Base-by-base conservation (phyloP, 2,888 invertebrate genomes). In the Athripsodes cinereus region DNA sequence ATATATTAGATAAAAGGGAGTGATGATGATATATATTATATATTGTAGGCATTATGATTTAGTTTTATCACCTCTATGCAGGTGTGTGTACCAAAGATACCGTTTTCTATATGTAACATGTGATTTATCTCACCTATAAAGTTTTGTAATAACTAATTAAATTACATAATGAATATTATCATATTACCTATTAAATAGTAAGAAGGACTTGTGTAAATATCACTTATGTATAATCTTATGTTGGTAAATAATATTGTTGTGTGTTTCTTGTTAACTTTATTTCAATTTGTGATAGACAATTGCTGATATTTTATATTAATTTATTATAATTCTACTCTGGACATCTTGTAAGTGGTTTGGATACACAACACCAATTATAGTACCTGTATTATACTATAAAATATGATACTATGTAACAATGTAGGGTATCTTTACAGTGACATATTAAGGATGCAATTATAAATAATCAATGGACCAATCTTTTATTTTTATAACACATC, bases 41-140 rank as follows among this genome's bases (percentile, higher is more conserved):
- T 26, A 26, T 26, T 22, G 46, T 54, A 47, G 35, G 52, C 22
- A 48, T 40, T 56, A 46, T 52, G 50, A 40, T 52, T 48, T 53
- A 31, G 52, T 57, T 53, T 18, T 50, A 48, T 54, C 54, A 50
- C 53, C 53, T 50, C 16, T 13, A 44, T 46, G 19, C 50, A 49
- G 53, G 53, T 55, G 54, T 55, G 50, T 51, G 58, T 60, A 59
- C 63, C 63, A 63, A 63, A 63, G 63, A 63, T 63, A 59, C 55
- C 52, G 59, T 56, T 63, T 62, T 62, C n/a, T n/a, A n/a, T n/a
- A n/a, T n/a, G n/a, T n/a, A 58, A 62, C 48, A 47, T 21, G 26
- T 54, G 47, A 20, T 48, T 6, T 48, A 48, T 5, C 11, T 48
- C 18, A 19, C 11, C 3, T 48, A 19, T 18, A 48, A 20, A 26